These are phyloP conservation scores for Fregata magnificens DNA, from an alignment of 2,113 vertebrate genomes.

Conservation along the genomic window DNA sequence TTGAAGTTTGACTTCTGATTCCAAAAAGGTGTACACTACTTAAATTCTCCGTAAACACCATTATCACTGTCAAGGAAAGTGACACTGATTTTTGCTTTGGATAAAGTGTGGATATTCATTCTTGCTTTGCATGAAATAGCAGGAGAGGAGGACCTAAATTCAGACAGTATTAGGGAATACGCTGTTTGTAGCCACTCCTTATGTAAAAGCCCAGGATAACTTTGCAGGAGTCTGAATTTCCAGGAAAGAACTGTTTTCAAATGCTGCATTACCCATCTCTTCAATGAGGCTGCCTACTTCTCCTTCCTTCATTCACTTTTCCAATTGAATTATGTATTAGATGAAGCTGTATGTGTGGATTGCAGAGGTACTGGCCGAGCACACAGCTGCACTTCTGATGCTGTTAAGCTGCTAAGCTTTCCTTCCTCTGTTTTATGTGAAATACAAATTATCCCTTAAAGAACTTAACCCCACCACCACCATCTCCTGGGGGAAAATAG, in stretches of 20 bases:
- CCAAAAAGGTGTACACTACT: not conserved
- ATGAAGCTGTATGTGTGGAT: not conserved
- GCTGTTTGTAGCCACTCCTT: not conserved
- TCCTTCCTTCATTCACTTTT: not conserved
- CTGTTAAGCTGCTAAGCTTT: not conserved
- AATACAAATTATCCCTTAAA: not conserved
- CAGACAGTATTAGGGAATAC: not conserved
- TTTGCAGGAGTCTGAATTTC: not conserved
- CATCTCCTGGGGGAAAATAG: not conserved
- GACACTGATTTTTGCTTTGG: not conserved
- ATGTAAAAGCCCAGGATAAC: not conserved
- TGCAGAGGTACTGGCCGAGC: not conserved
- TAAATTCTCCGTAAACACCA: not conserved
- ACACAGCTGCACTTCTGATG: not conserved
- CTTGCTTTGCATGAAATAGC: not conserved
- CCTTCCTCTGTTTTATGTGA: not conserved
- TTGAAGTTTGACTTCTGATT: slow-evolving; percentile 11
- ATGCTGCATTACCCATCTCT: slow-evolving; percentile 13
- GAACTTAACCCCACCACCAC: not conserved
- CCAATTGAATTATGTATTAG: not conserved
- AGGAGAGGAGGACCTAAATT: not conserved
- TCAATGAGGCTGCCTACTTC: not conserved
- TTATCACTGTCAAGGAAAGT: not conserved
- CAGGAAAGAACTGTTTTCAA: not conserved
- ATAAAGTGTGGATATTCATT: not conserved